Conservation (phyloP, 2,888 invertebrate species). For the Aelia acuminata region DNA sequence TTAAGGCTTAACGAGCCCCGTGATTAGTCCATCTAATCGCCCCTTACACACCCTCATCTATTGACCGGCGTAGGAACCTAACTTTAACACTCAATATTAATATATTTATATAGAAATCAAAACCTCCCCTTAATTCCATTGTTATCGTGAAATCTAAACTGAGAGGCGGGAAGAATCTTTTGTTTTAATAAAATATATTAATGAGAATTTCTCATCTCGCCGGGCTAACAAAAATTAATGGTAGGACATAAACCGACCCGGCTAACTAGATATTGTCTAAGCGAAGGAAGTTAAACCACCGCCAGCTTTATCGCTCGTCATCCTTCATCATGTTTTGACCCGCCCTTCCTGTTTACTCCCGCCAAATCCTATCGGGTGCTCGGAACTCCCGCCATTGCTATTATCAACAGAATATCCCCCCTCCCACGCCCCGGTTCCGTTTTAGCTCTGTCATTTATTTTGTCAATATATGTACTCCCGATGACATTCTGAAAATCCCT, state of each 20-base stretch:
- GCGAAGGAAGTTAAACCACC: slow-evolving; percentile 17
- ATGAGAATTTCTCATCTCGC: background rate
- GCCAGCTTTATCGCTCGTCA: slow-evolving; percentile 19
- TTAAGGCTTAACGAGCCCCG: no score
- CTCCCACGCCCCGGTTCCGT: background rate
- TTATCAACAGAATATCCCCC: background rate
- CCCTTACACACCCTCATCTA: no score
- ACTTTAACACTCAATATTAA: no score
- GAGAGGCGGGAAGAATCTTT: background rate
- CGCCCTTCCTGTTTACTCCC: slow-evolving; percentile 45
- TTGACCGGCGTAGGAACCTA: no score
- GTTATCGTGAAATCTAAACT: background rate
- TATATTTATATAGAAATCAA: no score
- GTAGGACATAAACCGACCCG: background rate
- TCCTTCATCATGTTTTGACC: slow-evolving; percentile 39
- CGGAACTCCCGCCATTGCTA: slow-evolving; percentile 21
- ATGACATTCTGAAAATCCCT: background rate
- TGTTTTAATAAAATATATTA: background rate
- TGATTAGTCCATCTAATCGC: no score
- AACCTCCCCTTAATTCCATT: background rate
- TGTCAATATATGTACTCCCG: background rate
- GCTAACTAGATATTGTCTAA: background rate
- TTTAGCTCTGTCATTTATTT: slow-evolving; percentile 20
- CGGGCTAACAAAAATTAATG: background rate
- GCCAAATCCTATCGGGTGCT: slow-evolving; percentile 22